phyloP scores from a whole-genome alignment of 30 jellyfish, hydroid and myxozoan species.

The Catostylus mosaicus region DNA sequence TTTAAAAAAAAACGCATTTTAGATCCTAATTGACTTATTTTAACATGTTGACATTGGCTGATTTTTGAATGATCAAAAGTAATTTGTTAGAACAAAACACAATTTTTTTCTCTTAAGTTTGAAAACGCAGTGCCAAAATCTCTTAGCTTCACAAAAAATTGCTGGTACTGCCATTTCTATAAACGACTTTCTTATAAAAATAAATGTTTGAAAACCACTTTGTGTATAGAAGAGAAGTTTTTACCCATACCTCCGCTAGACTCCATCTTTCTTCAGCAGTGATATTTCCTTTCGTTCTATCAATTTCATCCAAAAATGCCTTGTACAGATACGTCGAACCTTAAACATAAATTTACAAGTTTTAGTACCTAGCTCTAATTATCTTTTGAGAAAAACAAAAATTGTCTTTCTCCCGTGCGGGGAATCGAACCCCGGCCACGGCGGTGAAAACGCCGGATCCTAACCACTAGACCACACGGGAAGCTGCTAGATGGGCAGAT shows the following conservation, averaged over 20 bases:
- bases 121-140: background rate
- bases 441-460: conserved; percentile 90
- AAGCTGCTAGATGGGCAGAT: background rate
- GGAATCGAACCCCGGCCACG: conserved; percentile 90
- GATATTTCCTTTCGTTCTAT: background rate
- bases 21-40: too few species aligned
- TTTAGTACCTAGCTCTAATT: too few species aligned
- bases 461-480: conserved; percentile 88
- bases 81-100: too few species aligned
- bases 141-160: background rate
- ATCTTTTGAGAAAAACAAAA: conserved; percentile 1
- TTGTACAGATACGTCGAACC: conserved; percentile 62
- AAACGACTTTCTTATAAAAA: background rate
- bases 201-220: background rate
- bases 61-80: too few species aligned
- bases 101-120: too few species aligned
- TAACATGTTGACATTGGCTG: too few species aligned
- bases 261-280: conserved; percentile 41
- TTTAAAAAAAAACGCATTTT: too few species aligned
- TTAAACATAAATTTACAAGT: conserved; percentile 8
- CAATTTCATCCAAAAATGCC: conserved; percentile 6
- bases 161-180: background rate
- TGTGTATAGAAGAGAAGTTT: background rate
- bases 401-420: conserved; percentile 63
- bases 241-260: conserved; percentile 53